A percentile compares a stretch with the other conserved stretches of the same genome.
Evolutionary conservation across 2,113 vertebrate genomes (phyloP).

Genomic region (Crotalus helleri): DNA sequence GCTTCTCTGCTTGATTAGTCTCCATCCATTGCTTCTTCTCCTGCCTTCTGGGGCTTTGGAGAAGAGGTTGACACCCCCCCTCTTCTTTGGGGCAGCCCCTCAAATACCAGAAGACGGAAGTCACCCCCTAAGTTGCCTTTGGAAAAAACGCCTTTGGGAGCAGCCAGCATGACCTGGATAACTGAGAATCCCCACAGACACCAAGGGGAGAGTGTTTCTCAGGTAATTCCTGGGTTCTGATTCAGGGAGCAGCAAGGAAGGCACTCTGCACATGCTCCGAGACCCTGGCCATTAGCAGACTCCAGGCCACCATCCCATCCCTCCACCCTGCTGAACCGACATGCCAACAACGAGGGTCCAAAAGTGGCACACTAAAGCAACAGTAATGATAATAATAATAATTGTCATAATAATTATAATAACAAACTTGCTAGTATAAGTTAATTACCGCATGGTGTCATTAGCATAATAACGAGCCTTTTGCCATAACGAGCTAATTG

Average conservation of each 20-base stretch:
- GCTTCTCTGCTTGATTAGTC: background rate
- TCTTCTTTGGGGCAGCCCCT: too few relatives aligned
- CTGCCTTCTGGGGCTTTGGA: background rate
- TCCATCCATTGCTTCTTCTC: background rate
- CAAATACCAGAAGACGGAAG: background rate
- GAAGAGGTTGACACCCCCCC: background rate
- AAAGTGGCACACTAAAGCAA: background rate
- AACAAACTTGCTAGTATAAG: conserved; percentile 16
- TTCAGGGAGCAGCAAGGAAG: background rate
- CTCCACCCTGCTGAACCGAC: background rate
- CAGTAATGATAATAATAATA: background rate
- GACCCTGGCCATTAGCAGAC: too few relatives aligned
- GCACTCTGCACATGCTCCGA: background rate
- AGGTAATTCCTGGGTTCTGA: background rate
- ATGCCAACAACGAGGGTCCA: too few relatives aligned
- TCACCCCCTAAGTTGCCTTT: background rate
- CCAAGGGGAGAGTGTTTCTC: background rate
- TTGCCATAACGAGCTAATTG: conserved; percentile 36
- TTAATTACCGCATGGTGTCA: conserved; percentile 18
- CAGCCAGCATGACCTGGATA: background rate
- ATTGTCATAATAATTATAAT: background rate
- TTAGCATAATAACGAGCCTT: conserved; percentile 37
- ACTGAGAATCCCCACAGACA: background rate
- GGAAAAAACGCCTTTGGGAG: background rate
- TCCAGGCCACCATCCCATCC: background rate